Evolutionary conservation across 2,113 vertebrate genomes (phyloP).

Genomic region (Lycaon pictus): DNA sequence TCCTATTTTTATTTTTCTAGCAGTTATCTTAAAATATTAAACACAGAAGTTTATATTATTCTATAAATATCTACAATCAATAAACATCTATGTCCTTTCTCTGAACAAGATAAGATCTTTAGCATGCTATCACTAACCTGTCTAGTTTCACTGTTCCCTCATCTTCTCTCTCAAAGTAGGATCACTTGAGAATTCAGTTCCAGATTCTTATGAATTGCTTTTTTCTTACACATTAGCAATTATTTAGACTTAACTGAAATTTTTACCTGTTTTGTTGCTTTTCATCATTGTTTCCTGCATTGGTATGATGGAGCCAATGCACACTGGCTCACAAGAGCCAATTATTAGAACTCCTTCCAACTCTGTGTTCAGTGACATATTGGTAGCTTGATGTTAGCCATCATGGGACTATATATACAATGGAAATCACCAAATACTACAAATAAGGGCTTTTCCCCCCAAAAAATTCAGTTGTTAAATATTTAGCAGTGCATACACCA

Average conservation of each 20-base stretch:
- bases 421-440: not conserved
- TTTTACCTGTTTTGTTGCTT: not conserved
- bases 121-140: not conserved
- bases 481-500: slow-evolving; percentile 4
- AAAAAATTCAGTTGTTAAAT: not conserved
- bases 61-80: not conserved
- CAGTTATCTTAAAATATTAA: slow-evolving; percentile 6
- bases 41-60: not conserved
- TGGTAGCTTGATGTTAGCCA: not conserved
- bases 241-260: not conserved
- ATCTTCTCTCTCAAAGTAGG: not conserved
- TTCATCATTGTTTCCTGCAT: not conserved
- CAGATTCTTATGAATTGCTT: not conserved
- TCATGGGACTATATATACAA: not conserved
- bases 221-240: not conserved
- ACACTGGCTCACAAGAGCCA: not conserved
- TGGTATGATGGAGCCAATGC: not conserved
- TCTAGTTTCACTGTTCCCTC: not conserved
- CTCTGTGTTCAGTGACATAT: not conserved
- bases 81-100: not conserved
- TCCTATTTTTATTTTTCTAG: slow-evolving; percentile 1
- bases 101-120: slow-evolving; percentile 17
- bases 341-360: not conserved
- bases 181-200: not conserved
- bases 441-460: not conserved